Evolutionary conservation across 2,797 vertebrate genomes (phyloP), one percentile per base, ranked within the genome.

Genomic region (Mionectes olivaceus): DNA sequence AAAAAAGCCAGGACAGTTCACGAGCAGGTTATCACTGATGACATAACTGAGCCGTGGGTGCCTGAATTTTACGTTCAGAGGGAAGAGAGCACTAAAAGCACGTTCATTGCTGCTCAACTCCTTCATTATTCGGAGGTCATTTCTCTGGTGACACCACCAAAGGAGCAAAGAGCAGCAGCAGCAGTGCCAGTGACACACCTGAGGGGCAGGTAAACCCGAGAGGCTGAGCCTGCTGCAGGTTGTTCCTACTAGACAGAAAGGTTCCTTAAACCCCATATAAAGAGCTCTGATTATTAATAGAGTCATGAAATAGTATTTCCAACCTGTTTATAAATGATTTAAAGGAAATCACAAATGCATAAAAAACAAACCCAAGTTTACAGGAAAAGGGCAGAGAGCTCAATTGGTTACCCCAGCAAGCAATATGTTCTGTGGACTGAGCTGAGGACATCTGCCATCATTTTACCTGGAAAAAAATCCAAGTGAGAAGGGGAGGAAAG

Each of bases 341-440:
- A 59, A 90, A 95, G 94, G 88, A 95, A 94, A 92, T 93, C 68
- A 87, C 81, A 94, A 87, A 83, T 83, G 47, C 23, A 85, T 68
- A 41, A 76, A 83, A 83, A 74, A 10, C 43, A 95, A 79, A n/a
- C 7, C 33, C 30, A 80, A 85, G 64, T 92, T 95, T 95, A 90
- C 92, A 90, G 86, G 87, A 89, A 95, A 89, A 93, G 53, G 37
- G 39, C 41, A 92, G 70, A 71, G 70, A 84, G 59, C n/a, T 85
- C 64, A 95, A 92, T 53, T 70, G 1, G 13, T 87, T 69, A 60
- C 95, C 95, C 63, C 94, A 77, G 90, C 74, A 84, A 95, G 71
- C 41, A 60, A 19, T 43, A 63, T 7, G 49, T 47, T 65, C 44
- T 21, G 63, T 50, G 43, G 76, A 67, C 68, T 15, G 24, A 92